Evolutionary conservation across 2,797 vertebrate genomes (phyloP), one percentile per base, ranked within the genome.

Genomic region (Carduelis carduelis): DNA sequence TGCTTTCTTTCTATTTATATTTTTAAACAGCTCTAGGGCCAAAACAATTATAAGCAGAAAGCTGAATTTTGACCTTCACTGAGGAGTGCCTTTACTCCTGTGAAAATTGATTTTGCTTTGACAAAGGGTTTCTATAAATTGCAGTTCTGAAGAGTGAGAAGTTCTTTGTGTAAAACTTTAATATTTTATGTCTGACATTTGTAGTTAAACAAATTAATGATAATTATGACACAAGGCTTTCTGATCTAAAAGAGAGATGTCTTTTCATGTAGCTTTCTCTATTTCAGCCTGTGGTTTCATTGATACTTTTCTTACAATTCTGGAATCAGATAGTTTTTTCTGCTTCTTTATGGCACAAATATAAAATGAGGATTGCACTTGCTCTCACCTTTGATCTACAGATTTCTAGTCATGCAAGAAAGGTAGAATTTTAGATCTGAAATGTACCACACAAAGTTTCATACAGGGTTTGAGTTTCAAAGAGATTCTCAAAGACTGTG

Each of bases 341-440:
- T 77, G 21, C 6, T 60, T 60, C 24, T 77, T 61, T 65, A 23
- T 27, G 39, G 4, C 9, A 80, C 16, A 27, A 46, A 53, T 37
- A 74, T 28, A 61, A 53, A 71, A 71, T 35, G 5, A 61, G 6
- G 50, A 46, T 26, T 14, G 4, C 16, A 28, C 21, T 28, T 55
- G 26, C 28, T 52, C 34, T 87, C 23, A 41, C 34, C 24, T 91
- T 80, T 94, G 56, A 84, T 80, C 32, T 74, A 44, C 11, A 83
- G 55, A 72, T 74, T 77, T 83, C 35, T 44, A 57, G 43, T 47
- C 47, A 63, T 56, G n/a, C 15, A 76, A 74, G 47, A 61, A 75
- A 72, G 14, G 23, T 24, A 59, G 55, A 88, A 95, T 64, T 88
- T 83, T 82, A 86, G 83, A 82, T 86, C 30, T 72, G 50, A 90